Evolutionary conservation across 2,888 invertebrate genomes (phyloP).

Genomic region (Autographa gamma): DNA sequence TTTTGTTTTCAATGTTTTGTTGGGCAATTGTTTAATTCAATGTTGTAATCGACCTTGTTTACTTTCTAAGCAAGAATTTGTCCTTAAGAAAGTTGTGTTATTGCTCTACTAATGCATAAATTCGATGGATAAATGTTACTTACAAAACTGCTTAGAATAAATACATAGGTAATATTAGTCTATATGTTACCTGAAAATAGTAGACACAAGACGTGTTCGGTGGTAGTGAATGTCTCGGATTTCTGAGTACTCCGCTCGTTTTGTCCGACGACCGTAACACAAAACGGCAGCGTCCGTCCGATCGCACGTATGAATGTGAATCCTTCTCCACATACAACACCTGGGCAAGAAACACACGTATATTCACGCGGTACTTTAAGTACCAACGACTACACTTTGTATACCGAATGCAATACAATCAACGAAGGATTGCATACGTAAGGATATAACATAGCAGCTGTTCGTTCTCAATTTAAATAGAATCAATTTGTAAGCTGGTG

Average conservation of each 20-base stretch:
- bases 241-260: conserved; percentile 92
- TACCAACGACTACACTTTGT: conserved; percentile 33
- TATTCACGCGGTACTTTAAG: not conserved
- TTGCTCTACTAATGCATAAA: not conserved
- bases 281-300: conserved; percentile 93
- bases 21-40: conserved; percentile 6
- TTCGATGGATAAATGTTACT: not conserved
- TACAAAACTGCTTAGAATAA: not conserved
- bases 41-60: conserved; percentile 14
- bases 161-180: too few species aligned
- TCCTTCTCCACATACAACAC: conserved; percentile 93
- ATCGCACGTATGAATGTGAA: conserved; percentile 92
- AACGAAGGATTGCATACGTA: conserved; percentile 33
- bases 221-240: conserved; percentile 93
- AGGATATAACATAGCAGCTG: conserved; percentile 30
- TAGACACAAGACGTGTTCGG: conserved; percentile 95
- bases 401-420: conserved; percentile 45
- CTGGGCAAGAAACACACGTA: conserved; percentile 73
- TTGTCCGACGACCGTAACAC: conserved; percentile 93
- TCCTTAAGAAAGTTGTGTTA: not conserved
- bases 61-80: conserved; percentile 11
- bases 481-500: conserved; percentile 25
- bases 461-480: conserved; percentile 37
- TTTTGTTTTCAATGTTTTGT: conserved; percentile 22
- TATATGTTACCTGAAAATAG: conserved; percentile 89